A percentile compares a stretch with the other conserved stretches of the same genome.
Evolutionary conservation across 2,888 invertebrate species (phyloP).

Genomic region (Mimachlamys varia): DNA sequence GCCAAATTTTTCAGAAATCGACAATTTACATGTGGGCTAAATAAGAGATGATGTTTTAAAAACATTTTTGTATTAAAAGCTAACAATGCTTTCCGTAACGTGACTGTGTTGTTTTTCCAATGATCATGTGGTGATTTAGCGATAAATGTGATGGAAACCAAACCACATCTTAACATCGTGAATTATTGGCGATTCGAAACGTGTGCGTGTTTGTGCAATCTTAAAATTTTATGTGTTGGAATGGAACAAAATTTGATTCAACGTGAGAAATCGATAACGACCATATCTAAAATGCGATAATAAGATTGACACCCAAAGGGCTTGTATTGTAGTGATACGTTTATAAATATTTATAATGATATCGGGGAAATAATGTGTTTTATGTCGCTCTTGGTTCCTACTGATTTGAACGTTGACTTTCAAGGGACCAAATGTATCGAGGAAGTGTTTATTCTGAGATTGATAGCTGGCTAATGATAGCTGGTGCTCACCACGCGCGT

Average conservation of each 20-base stretch:
- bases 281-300: slow-evolving; percentile 20
- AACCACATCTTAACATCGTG: slow-evolving; percentile 20
- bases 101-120: neutral
- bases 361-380: slow-evolving; percentile 18
- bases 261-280: slow-evolving; percentile 1
- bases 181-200: slow-evolving; percentile 20
- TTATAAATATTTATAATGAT: slow-evolving; percentile 23
- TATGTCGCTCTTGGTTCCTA: slow-evolving; percentile 4
- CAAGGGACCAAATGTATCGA: neutral
- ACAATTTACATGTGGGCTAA: too few species aligned
- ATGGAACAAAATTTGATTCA: slow-evolving; percentile 25
- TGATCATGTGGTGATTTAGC: neutral
- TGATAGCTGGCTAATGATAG: neutral
- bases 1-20: too few species aligned
- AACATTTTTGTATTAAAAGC: neutral
- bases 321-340: neutral
- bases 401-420: slow-evolving; percentile 10
- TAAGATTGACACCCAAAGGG: slow-evolving; percentile 32
- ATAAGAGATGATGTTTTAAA: too few species aligned
- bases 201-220: slow-evolving; percentile 16
- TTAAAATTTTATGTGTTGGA: neutral
- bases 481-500: neutral
- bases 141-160: neutral
- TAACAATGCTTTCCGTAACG: neutral
- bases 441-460: neutral